A percentile compares a stretch with the other conserved stretches of the same genome.
phyloP scores from a whole-genome alignment of 37 sponge, comb jelly and placozoan genomes.

The Mnemiopsis leidyi region DNA sequence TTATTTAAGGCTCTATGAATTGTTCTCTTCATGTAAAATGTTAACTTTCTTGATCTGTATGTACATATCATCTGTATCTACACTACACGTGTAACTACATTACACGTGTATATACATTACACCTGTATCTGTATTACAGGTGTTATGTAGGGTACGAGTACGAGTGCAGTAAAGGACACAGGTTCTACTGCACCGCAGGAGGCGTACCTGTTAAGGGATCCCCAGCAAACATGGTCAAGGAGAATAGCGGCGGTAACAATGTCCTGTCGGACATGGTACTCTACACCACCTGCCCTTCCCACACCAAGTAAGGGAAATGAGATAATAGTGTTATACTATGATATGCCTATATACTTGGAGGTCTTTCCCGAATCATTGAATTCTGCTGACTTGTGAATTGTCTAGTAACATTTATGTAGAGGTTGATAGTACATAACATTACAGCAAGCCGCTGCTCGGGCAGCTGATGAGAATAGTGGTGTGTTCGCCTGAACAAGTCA shows the following conservation, averaged over 20 bases:
- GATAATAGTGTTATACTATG: no score
- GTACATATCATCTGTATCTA: no score
- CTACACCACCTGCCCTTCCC: slow-evolving; percentile 41
- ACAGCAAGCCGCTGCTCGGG: slow-evolving; percentile 44
- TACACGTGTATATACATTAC: no score
- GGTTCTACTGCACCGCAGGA: slow-evolving; percentile 1
- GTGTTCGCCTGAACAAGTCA: not conserved
- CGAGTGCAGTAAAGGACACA: slow-evolving; percentile 56
- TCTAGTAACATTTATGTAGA: no score
- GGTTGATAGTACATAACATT: not conserved
- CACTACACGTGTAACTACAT: no score
- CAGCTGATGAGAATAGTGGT: slow-evolving; percentile 45
- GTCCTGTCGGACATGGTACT: slow-evolving; percentile 16
- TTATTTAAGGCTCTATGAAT: no score
- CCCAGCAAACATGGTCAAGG: slow-evolving; percentile 8
- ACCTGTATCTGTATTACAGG: slow-evolving; percentile 17
- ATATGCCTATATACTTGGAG: not conserved
- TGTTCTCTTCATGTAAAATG: no score
- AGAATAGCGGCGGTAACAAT: not conserved
- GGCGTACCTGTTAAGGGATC: slow-evolving; percentile 2
- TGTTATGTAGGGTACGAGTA: slow-evolving; percentile 39
- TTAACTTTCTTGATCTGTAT: no score
- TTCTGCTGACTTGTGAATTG: no score
- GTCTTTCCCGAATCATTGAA: no score
- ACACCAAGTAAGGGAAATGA: slow-evolving; percentile 63